phyloP scores from a whole-genome alignment of 2,888 invertebrate species.

The Girardia tigrina region DNA sequence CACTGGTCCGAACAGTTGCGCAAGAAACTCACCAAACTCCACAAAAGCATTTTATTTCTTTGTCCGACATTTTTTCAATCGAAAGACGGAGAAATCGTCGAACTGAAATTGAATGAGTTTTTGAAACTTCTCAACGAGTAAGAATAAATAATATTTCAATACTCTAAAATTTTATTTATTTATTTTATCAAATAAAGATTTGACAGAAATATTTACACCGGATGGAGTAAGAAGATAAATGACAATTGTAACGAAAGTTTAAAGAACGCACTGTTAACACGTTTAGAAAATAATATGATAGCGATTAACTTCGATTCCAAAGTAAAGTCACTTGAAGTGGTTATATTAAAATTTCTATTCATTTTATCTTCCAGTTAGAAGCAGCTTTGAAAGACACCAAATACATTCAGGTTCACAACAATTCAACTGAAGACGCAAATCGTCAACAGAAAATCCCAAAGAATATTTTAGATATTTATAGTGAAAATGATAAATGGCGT shows the following conservation, averaged over 20 bases:
- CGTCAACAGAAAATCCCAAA: background rate
- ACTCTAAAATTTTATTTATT: no score
- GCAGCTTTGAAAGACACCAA: background rate
- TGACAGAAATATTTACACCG: background rate
- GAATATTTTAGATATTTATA: background rate
- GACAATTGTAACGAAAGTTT: background rate
- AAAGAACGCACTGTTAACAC: background rate
- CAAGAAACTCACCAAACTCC: background rate
- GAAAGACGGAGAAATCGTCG: background rate
- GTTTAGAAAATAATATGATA: background rate
- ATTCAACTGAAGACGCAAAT: background rate
- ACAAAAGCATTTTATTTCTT: background rate
- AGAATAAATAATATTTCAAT: no score
- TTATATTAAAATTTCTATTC: no score
- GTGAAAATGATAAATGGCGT: slow-evolving; percentile 8
- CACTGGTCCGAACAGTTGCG: slow-evolving; percentile 12
- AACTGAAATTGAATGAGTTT: background rate
- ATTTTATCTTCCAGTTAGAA: background rate
- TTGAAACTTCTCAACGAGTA: background rate
- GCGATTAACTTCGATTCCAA: background rate
- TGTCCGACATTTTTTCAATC: background rate
- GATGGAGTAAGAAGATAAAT: background rate
- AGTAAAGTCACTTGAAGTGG: background rate
- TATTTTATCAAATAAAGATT: no score
- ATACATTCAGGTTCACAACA: background rate